Evolutionary conservation across 2,113 vertebrate species (phyloP).

Genomic region (Plectropomus leopardus): DNA sequence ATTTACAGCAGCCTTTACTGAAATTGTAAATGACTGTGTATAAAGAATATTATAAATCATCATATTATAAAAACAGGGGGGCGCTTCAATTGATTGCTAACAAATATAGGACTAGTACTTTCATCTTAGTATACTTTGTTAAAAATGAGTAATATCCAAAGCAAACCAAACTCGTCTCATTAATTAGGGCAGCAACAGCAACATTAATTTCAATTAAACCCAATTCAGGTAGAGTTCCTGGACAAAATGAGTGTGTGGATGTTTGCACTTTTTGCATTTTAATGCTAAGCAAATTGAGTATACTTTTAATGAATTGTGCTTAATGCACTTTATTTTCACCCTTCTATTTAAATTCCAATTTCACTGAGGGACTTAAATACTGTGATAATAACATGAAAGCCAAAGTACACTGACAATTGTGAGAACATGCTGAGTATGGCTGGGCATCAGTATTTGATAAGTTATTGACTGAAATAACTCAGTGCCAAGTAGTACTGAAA

Average conservation of each 20-base stretch:
- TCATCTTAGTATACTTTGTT: background rate
- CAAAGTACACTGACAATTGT: no score
- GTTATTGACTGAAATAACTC: no score
- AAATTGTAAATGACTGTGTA: background rate
- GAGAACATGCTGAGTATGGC: no score
- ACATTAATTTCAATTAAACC: background rate
- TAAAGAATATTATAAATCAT: no score
- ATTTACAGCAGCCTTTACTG: background rate
- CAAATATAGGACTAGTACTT: background rate
- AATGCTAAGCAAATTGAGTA: background rate
- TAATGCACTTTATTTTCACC: no score
- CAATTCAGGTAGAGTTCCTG: background rate
- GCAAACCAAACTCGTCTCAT: background rate
- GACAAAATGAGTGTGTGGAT: background rate
- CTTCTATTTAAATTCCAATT: no score
- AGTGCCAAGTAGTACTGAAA: no score
- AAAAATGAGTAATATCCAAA: background rate
- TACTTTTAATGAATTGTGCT: background rate
- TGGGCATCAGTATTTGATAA: no score
- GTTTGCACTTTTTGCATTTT: background rate
- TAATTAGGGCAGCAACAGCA: background rate
- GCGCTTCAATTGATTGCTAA: background rate
- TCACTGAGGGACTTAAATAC: no score
- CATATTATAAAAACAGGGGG: background rate
- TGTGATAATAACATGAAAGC: no score